A percentile compares a stretch with the other conserved stretches of the same genome.
phyloP scores from a whole-genome alignment of 2,113 vertebrate genomes.

The Tiliqua scincoides region DNA sequence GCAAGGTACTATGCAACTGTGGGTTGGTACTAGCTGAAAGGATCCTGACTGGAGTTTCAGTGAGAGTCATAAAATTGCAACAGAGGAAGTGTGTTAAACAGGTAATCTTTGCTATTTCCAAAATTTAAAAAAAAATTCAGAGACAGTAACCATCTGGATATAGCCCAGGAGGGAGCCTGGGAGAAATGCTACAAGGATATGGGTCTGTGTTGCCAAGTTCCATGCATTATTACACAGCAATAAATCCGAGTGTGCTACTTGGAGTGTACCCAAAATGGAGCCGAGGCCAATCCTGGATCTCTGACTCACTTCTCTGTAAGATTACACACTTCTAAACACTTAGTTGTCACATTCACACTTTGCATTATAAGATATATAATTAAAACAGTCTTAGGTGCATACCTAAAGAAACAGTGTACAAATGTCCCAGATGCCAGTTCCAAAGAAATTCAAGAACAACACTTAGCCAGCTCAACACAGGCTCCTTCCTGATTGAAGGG shows the following conservation, averaged over 20 bases:
- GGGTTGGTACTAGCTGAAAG: background rate
- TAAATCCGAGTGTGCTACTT: background rate
- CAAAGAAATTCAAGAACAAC: background rate
- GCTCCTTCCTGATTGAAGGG: background rate
- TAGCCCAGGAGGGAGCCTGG: background rate
- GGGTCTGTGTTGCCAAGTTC: background rate
- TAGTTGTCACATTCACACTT: background rate
- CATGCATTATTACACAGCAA: background rate
- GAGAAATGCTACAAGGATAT: background rate
- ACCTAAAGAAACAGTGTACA: background rate
- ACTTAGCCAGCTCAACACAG: background rate
- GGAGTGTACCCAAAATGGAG: background rate
- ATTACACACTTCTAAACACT: background rate
- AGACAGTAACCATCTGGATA: background rate
- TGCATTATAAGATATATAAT: background rate
- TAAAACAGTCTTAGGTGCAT: background rate
- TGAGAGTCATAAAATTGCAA: background rate
- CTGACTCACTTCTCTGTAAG: background rate
- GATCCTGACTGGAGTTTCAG: no score
- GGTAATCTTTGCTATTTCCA: background rate
- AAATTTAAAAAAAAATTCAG: background rate
- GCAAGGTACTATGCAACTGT: background rate
- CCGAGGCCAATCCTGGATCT: background rate
- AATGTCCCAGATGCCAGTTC: background rate
- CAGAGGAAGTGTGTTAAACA: background rate